These are phyloP conservation scores for Porites rus DNA, from an alignment of 92 coral and sea anemone species.

Conservation along the genomic window DNA sequence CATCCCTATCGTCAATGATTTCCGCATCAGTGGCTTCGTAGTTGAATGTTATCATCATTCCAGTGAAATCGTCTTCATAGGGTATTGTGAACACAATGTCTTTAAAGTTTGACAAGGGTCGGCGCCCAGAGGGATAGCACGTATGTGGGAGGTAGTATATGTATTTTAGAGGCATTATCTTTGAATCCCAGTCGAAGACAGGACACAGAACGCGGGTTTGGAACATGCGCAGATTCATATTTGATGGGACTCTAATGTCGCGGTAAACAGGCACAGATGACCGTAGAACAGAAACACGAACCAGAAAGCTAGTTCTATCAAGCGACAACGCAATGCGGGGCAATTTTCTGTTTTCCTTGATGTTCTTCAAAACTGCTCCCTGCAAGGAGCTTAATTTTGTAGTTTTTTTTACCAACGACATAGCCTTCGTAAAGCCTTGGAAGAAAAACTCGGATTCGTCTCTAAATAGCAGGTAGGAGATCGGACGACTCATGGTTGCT, in stretches of 20 bases:
- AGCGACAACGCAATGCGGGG: slow-evolving; percentile 11
- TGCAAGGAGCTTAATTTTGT: slow-evolving; percentile 13
- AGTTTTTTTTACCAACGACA: background rate
- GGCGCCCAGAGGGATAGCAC: slow-evolving; percentile 31
- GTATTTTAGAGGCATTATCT: background rate
- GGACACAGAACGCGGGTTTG: slow-evolving; percentile 35
- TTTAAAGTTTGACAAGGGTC: slow-evolving; percentile 9
- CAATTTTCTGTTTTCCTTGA: slow-evolving; percentile 16
- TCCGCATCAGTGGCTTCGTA: background rate
- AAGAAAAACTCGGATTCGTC: background rate
- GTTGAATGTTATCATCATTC: background rate
- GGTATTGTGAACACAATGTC: slow-evolving; percentile 20
- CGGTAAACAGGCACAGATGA: slow-evolving; percentile 29
- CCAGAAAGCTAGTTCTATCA: slow-evolving; percentile 14
- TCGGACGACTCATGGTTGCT: slow-evolving; percentile 26
- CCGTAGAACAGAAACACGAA: slow-evolving; percentile 31
- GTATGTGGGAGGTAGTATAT: slow-evolving; percentile 20
- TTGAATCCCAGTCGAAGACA: slow-evolving; percentile 25
- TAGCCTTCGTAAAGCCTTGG: background rate
- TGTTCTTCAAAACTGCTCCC: slow-evolving; percentile 20
- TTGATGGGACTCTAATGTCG: slow-evolving; percentile 23
- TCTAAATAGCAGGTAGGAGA: slow-evolving; percentile 3
- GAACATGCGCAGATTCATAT: slow-evolving; percentile 27
- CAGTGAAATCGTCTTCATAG: background rate
- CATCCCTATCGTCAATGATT: slow-evolving; percentile 16